Evolutionary conservation across 2,113 vertebrate genomes (phyloP).

Genomic region (Sinosuthora webbiana): DNA sequence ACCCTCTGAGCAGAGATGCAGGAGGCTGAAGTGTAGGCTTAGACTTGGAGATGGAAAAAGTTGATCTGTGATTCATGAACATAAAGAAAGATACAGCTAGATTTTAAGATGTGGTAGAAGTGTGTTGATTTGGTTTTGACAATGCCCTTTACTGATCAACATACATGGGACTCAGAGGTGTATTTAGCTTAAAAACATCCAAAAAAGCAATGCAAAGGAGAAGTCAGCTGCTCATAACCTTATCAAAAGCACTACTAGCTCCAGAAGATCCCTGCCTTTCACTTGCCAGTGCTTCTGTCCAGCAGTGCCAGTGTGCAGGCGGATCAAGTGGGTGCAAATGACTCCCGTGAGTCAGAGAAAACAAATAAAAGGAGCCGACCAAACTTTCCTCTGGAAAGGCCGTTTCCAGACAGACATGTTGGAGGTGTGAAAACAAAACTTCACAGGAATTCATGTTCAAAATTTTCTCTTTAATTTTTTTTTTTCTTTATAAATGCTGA

Average conservation of each 20-base stretch:
- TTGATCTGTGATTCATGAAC: not conserved
- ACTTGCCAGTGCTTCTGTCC: not conserved
- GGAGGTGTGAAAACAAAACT: not conserved
- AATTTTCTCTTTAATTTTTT: not conserved
- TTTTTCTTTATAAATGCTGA: not conserved
- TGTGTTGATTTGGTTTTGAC: not conserved
- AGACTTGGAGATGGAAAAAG: not conserved
- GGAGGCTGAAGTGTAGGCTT: not conserved
- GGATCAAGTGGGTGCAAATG: not conserved
- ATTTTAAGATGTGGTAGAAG: not conserved
- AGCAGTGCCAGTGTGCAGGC: not conserved
- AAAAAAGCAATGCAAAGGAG: not conserved
- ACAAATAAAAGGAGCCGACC: not conserved
- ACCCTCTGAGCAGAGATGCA: not conserved
- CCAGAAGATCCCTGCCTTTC: not conserved
- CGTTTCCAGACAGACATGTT: not conserved
- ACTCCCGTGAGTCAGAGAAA: not conserved
- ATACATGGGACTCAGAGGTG: not conserved
- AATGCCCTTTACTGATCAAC: not conserved
- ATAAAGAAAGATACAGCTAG: not conserved
- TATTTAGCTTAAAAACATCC: not conserved
- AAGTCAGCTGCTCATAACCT: not conserved
- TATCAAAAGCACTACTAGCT: not conserved
- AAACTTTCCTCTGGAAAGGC: not conserved
- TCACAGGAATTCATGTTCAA: not conserved